Percentiles rank a stretch among this genome's conserved stretches.
These are phyloP conservation scores for Oreotrochilus melanogaster DNA, from an alignment of 2,113 vertebrate species.

Conservation along the genomic window DNA sequence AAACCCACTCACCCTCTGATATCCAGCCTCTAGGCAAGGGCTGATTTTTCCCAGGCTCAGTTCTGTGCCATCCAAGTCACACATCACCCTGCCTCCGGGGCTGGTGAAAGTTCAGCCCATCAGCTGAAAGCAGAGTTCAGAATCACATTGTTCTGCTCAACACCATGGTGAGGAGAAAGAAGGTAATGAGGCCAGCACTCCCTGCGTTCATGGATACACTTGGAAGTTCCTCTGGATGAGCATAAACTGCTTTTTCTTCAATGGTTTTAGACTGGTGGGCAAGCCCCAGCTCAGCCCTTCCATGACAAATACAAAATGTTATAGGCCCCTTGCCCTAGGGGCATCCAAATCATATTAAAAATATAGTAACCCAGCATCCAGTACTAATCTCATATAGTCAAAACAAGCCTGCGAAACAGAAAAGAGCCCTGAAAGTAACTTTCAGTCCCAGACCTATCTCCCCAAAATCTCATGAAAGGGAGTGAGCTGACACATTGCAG, in stretches of 20 bases:
- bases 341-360: neutral
- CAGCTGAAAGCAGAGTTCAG: neutral
- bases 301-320: neutral
- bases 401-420: neutral
- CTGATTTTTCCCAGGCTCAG: neutral
- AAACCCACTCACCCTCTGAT: fast-evolving
- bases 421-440: neutral
- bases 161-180: neutral
- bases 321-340: neutral
- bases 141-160: neutral
- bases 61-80: neutral
- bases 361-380: neutral
- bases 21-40: neutral
- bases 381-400: neutral
- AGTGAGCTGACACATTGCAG: neutral
- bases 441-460: neutral
- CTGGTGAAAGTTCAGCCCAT: neutral
- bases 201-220: fast-evolving
- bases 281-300: neutral
- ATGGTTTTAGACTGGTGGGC: neutral
- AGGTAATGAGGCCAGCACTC: neutral
- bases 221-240: neutral
- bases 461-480: neutral
- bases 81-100: neutral
- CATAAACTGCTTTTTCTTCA: neutral